Percentiles rank a stretch among this genome's conserved stretches.
Evolutionary conservation across 2,797 vertebrate species (phyloP).

Genomic region (Microctenopoma lineatum): DNA sequence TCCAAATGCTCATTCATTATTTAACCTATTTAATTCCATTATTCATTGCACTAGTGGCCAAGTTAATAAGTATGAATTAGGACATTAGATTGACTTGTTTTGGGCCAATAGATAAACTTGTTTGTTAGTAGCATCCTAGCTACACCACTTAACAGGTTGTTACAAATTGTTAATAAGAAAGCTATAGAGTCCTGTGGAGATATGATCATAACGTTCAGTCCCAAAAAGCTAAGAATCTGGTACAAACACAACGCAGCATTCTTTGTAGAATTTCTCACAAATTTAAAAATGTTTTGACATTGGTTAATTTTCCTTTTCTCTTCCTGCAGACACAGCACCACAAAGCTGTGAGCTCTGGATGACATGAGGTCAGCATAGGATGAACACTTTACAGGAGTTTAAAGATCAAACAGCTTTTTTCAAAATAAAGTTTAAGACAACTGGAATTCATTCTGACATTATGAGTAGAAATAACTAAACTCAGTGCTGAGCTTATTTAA

Average conservation of each 20-base stretch:
- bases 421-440: background rate
- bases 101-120: too few species aligned
- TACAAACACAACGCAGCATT: too few species aligned
- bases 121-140: background rate
- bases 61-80: too few species aligned
- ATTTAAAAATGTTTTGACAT: too few species aligned
- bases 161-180: background rate
- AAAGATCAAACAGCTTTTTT: slow-evolving; percentile 14
- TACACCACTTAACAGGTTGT: background rate
- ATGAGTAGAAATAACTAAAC: slow-evolving; percentile 1
- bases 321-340: too few species aligned
- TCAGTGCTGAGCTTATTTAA: background rate
- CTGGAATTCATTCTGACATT: slow-evolving; percentile 9
- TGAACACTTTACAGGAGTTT: slow-evolving; percentile 1
- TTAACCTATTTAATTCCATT: background rate
- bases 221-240: too few species aligned
- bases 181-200: too few species aligned
- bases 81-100: too few species aligned
- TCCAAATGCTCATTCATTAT: background rate
- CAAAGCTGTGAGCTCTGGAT: background rate
- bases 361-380: background rate
- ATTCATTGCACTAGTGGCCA: background rate
- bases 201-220: too few species aligned
- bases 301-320: too few species aligned
- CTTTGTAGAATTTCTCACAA: too few species aligned